Evolutionary conservation across 2,888 invertebrate species (phyloP), one percentile per base, ranked within the genome.

Genomic region (Therioaphis trifolii): DNA sequence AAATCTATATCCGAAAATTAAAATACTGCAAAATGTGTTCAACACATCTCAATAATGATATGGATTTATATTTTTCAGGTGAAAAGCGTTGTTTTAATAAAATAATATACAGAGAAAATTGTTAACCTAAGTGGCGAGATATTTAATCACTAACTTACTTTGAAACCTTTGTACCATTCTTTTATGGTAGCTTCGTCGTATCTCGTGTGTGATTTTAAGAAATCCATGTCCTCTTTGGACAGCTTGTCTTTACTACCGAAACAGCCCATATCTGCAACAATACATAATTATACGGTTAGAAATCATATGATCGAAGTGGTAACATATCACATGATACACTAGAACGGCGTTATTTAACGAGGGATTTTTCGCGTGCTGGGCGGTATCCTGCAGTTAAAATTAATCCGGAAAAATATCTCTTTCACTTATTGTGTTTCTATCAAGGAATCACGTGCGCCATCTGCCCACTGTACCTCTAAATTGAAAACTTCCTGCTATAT

Each of bases 91-190:
- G n/a, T n/a, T n/a, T n/a, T n/a, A n/a, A n/a, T n/a, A n/a, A n/a
- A n/a, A n/a, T n/a, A n/a, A n/a, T n/a, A n/a, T n/a, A n/a, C n/a
- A n/a, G n/a, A n/a, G n/a, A n/a, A n/a, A n/a, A n/a, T n/a, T n/a
- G n/a, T n/a, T n/a, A n/a, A n/a, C n/a, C n/a, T n/a, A n/a, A n/a
- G 0, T 4, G 15, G 15, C 15, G 4, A 15, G 18, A 2, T 4
- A 52, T 52, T 52, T 52, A 52, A 52, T 52, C 18, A 4, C 52
- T 52, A 2, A 90, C 92, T 92, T 91, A 98, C 98, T 95, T 98
- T 98, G 89, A 99, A 99, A 86, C 99, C 99, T 91, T 98, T 98
- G 91, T 99, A 99, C 99, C 99, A 99, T 91, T 99, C 98, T 90
- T 98, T 98, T 90, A 99, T 99, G 88, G 99, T 98, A 87, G 96